Evolutionary conservation across 1,140 invertebrate genomes (phyloP), one percentile per base, ranked within the genome.

Genomic region (Bradynema listronoti): DNA sequence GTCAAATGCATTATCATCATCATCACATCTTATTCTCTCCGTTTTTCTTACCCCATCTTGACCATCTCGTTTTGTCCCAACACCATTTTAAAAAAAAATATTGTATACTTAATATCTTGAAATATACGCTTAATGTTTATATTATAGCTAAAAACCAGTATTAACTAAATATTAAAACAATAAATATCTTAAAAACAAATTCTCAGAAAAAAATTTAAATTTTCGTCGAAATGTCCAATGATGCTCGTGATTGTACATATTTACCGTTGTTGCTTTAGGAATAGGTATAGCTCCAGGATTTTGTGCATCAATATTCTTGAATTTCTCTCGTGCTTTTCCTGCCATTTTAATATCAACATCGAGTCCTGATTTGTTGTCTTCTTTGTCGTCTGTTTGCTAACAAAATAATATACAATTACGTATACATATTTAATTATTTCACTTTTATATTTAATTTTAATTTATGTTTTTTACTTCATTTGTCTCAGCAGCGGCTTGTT

Each of bases 331-430:
- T 4, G 72, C 72, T 61, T 75, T 75, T 45, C 72, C 72, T 11
- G 72, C 72, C 47, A 75, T 71, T 46, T 77, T 72, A 46, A 75
- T 61, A 14, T 72, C 71, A 7, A 76, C 60, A 47, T 76, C 73
- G 7, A 75, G 61, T 50, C 54, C 46, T 4, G 53, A 27, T 43
- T 74, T 56, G 9, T n/a, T 47, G 53, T 65, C 41, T 25, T 25
- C 39, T 53, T 7, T n/a, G 5, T 7, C 22, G 27, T 41, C 27
- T 1, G 24, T 14, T 60, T 9, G 9, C 47, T 50, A 29, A 50
- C 29, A 30, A 19, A 30, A 19, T 5, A 32, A n/a, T 4, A 39
- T 39, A 11, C 36, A 11, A 39, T 11, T 39, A 11, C 19, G 11
- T 9, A 7, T 16, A 33, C 14, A 34, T 29, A 42, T 39, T 19